These are phyloP conservation scores for Leptopilina clavipes DNA, from an alignment of 1,140 invertebrate genomes.

Conservation along the genomic window DNA sequence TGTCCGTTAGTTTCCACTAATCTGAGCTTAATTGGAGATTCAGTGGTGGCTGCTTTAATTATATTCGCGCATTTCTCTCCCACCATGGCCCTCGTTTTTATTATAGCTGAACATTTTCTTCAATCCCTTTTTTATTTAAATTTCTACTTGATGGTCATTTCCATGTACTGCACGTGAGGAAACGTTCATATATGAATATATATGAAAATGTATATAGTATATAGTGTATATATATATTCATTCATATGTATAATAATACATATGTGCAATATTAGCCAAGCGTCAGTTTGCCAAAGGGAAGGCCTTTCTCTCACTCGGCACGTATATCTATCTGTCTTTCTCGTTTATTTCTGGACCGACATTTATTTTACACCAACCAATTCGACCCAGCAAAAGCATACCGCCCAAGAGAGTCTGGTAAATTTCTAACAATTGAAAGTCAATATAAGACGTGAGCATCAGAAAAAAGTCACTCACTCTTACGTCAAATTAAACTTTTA, in stretches of 20 bases:
- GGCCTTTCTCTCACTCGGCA: conserved; percentile 41
- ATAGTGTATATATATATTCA: not conserved
- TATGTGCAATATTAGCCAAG: not conserved
- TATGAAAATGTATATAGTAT: too few relatives aligned
- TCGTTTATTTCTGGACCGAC: conserved; percentile 54
- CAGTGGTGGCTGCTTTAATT: conserved; percentile 10
- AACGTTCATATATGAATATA: not conserved
- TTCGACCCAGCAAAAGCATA: conserved; percentile 44
- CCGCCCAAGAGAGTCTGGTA: conserved; percentile 31
- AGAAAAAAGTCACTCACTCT: conserved; percentile 33
- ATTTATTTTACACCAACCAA: conserved; percentile 52
- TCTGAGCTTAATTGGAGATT: conserved; percentile 28
- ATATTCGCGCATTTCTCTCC: not conserved
- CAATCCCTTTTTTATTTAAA: not conserved
- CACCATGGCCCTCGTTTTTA: not conserved
- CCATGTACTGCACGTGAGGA: not conserved
- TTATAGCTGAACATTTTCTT: not conserved
- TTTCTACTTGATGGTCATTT: conserved; percentile 18
- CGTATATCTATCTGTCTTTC: conserved; percentile 48
- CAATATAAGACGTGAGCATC: conserved; percentile 18
- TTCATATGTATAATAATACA: conserved; percentile 6
- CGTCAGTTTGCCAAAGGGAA: conserved; percentile 30
- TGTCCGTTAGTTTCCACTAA: conserved; percentile 6
- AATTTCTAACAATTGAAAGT: conserved; percentile 43
- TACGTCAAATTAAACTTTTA: conserved; percentile 20